Evolutionary conservation across 1,140 invertebrate genomes (phyloP).

Genomic region (Chelonus insularis): DNA sequence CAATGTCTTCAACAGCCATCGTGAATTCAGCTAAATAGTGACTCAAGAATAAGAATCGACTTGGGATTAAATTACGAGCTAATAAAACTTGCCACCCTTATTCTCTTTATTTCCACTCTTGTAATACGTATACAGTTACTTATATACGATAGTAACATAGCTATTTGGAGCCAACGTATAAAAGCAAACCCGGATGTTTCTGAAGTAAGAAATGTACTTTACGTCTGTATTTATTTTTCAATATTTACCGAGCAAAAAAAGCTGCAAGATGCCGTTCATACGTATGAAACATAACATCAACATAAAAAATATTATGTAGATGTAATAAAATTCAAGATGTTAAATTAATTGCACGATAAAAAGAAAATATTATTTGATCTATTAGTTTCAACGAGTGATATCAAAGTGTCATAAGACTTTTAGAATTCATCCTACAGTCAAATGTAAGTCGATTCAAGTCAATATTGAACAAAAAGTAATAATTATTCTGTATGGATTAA

Average conservation of each 20-base stretch:
- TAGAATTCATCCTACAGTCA: too few species aligned
- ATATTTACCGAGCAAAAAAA: conserved; percentile 6
- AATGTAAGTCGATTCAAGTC: too few species aligned
- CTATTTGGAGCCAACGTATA: conserved; percentile 4
- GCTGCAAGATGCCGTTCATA: background rate
- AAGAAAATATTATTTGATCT: too few species aligned
- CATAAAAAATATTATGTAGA: too few species aligned
- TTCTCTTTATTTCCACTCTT: background rate
- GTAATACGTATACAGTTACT: background rate
- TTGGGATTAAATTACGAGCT: conserved; percentile 44
- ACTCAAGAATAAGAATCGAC: conserved; percentile 32
- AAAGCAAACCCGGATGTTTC: conserved; percentile 10
- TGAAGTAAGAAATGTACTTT: conserved; percentile 17
- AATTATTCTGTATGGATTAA: too few species aligned
- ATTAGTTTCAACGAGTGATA: too few species aligned
- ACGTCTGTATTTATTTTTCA: conserved; percentile 6
- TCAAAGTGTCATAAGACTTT: too few species aligned
- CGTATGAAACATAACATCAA: background rate
- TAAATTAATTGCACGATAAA: too few species aligned
- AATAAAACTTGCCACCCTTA: conserved; percentile 32
- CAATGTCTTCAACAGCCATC: conserved; percentile 26
- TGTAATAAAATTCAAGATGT: too few species aligned
- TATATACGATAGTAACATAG: background rate
- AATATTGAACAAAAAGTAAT: too few species aligned
- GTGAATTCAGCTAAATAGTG: conserved; percentile 27